phyloP scores from a whole-genome alignment of 2,797 vertebrate genomes.

The Tarsius wallacei region DNA sequence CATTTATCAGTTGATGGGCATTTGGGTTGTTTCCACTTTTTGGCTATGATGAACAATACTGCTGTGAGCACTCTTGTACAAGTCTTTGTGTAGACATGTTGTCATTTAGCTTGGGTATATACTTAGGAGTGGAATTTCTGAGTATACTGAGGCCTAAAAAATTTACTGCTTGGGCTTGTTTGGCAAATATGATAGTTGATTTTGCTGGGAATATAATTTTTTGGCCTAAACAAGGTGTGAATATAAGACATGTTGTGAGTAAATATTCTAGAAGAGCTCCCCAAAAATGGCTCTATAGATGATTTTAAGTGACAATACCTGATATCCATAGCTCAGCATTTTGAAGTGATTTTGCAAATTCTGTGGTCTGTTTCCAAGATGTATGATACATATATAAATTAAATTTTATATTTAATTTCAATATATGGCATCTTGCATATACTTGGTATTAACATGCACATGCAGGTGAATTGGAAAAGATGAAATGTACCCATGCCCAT shows the following conservation, averaged over 20 bases:
- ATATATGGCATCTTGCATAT: not conserved
- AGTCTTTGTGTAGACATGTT: not conserved
- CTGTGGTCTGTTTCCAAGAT: slow-evolving; percentile 43
- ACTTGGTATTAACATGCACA: not conserved
- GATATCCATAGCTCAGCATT: not conserved
- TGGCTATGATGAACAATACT: not conserved
- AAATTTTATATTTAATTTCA: slow-evolving; percentile 3
- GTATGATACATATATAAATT: not conserved
- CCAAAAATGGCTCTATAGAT: not conserved
- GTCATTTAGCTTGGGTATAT: not conserved
- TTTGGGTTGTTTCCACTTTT: not conserved
- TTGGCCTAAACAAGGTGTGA: not conserved
- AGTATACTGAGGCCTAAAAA: not conserved
- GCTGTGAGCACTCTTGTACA: not conserved
- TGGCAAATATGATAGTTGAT: slow-evolving; percentile 6
- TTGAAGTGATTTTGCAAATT: not conserved
- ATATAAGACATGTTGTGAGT: not conserved
- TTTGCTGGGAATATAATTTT: slow-evolving; percentile 16
- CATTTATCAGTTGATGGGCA: not conserved
- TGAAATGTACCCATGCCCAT: not conserved
- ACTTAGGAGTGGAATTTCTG: slow-evolving; percentile 31
- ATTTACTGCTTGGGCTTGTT: not conserved
- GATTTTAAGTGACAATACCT: not conserved
- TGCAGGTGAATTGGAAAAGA: not conserved
- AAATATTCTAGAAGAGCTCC: slow-evolving; percentile 6